Percentiles rank a stretch among this genome's conserved stretches.
Evolutionary conservation across 2,113 vertebrate species (phyloP).

Genomic region (Crocuta crocuta): DNA sequence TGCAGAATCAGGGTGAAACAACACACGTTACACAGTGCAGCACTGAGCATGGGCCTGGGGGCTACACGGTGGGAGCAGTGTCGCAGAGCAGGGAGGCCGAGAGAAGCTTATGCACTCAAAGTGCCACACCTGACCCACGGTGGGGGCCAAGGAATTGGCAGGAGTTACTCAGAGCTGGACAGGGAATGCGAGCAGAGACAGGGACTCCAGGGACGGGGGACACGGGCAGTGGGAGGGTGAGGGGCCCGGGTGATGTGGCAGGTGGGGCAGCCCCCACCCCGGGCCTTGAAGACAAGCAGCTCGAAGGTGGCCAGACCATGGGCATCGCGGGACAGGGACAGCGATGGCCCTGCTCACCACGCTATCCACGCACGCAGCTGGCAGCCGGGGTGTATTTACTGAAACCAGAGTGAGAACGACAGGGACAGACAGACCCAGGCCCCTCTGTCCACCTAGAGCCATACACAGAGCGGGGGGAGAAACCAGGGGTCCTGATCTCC

Average conservation of each 20-base stretch:
- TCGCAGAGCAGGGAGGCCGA: not conserved
- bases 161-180: not conserved
- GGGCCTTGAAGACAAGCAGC: not conserved
- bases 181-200: not conserved
- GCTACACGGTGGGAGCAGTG: not conserved
- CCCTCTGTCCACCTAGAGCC: fast-evolving
- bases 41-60: not conserved
- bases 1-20: not conserved
- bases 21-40: fast-evolving
- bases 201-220: not conserved
- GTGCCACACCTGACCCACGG: not conserved
- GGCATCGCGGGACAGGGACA: not conserved
- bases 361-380: not conserved
- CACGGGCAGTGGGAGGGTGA: fast-evolving
- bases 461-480: fast-evolving
- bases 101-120: not conserved
- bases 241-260: not conserved
- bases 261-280: not conserved
- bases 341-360: not conserved
- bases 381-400: not conserved
- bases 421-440: not conserved
- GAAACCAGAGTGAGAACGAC: not conserved
- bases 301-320: not conserved
- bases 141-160: not conserved
- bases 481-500: too few relatives aligned